Conservation (phyloP, 2,888 invertebrate genomes). For the Polylopha cassiicola region DNA sequence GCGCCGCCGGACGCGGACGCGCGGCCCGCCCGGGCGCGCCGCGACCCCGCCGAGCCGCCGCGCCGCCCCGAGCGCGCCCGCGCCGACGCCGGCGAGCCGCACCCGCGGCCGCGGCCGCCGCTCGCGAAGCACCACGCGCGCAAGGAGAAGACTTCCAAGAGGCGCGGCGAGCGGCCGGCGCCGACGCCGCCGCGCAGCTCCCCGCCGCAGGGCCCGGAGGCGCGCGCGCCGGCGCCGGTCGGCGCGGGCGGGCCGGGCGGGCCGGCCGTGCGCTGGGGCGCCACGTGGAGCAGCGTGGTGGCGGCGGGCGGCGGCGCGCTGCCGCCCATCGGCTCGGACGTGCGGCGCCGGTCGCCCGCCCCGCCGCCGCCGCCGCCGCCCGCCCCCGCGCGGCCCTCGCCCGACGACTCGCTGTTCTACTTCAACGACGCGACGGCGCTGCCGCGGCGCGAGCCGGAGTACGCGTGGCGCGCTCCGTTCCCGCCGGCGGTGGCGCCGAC, state of each 20-base stretch:
- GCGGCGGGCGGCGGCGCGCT: constrained; percentile 38
- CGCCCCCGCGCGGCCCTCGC: constrained; percentile 25
- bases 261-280: constrained; percentile 43
- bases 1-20: constrained; percentile 21
- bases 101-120: constrained; percentile 9
- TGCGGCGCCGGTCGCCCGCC: constrained; percentile 37
- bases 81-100: constrained; percentile 22
- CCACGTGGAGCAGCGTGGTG: constrained; percentile 58
- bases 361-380: constrained; percentile 19
- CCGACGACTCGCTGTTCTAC: constrained; percentile 64
- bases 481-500: constrained; percentile 26
- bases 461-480: constrained; percentile 24
- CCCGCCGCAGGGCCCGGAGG: constrained; percentile 20
- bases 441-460: constrained; percentile 27
- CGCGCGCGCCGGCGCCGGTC: background rate
- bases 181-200: constrained; percentile 22
- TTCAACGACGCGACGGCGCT: constrained; percentile 53
- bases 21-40: constrained; percentile 14
- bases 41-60: constrained; percentile 17
- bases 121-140: constrained; percentile 14
- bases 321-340: constrained; percentile 58
- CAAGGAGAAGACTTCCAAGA: constrained; percentile 12
- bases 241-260: background rate
- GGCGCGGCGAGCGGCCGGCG: constrained; percentile 22
- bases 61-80: constrained; percentile 13